These are phyloP conservation scores for Ahaetulla prasina DNA, from an alignment of 2,113 vertebrate genomes.

Conservation along the genomic window DNA sequence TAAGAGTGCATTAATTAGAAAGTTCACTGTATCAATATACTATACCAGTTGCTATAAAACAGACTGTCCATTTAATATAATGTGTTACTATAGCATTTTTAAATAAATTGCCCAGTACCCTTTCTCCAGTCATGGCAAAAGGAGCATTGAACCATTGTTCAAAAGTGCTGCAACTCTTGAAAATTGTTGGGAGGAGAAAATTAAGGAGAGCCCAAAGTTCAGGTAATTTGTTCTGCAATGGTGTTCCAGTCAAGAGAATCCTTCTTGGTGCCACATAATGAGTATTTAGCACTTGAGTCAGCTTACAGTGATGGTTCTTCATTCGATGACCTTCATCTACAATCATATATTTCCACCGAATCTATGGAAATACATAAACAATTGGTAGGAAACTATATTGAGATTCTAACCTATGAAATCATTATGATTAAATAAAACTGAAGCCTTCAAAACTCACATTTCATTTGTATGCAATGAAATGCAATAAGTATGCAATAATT, in stretches of 20 bases:
- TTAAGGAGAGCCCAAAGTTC: constrained; percentile 98
- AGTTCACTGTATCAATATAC: not conserved
- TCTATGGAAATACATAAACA: constrained; percentile 64
- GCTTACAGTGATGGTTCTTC: constrained; percentile 98
- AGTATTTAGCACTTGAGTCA: constrained; percentile 96
- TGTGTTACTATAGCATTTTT: not conserved
- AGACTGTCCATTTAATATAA: constrained; percentile 4
- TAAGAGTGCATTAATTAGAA: not conserved
- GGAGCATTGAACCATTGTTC: constrained; percentile 99
- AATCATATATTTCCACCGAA: constrained; percentile 99
- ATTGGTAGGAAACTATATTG: not conserved
- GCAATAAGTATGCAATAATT: not conserved
- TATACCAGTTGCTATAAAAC: not conserved
- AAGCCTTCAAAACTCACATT: not conserved
- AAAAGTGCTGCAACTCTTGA: constrained; percentile 98
- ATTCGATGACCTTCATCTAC: constrained; percentile 97
- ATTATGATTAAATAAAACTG: not conserved
- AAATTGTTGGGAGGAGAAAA: constrained; percentile 96
- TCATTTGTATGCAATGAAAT: no score
- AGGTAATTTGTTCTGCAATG: constrained; percentile 93
- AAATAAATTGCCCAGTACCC: constrained; percentile 68
- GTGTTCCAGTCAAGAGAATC: constrained; percentile 91
- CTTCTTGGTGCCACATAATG: constrained; percentile 94
- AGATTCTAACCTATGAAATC: not conserved
- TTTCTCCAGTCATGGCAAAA: constrained; percentile 97